Conservation (phyloP, 2,888 invertebrate species). For the Troglohyphantes excavatus region DNA sequence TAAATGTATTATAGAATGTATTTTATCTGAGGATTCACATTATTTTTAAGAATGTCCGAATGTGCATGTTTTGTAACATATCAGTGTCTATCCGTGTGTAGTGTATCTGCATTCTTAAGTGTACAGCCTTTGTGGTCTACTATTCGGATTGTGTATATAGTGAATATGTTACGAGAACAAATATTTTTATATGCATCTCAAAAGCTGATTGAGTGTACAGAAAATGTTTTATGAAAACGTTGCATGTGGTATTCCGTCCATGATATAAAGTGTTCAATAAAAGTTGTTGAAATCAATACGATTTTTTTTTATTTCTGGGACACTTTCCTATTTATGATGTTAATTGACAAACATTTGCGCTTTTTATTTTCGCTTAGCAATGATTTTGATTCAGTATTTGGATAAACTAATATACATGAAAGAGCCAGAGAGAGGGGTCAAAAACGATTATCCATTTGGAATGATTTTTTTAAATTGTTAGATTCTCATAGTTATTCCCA, state of each 20-base stretch:
- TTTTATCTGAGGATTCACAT: conserved; percentile 58
- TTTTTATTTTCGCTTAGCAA: no score
- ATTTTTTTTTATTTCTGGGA: no score
- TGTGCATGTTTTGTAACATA: conserved; percentile 74
- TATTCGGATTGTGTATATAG: conserved; percentile 67
- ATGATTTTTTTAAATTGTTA: no score
- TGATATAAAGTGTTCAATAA: conserved; percentile 70
- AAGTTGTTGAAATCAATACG: conserved; percentile 27
- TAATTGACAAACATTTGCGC: no score
- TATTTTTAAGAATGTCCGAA: conserved; percentile 57
- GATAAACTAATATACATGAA: no score
- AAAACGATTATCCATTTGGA: no score
- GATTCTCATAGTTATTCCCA: no score
- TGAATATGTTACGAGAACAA: conserved; percentile 72
- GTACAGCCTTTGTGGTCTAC: conserved; percentile 64
- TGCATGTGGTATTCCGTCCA: conserved; percentile 71
- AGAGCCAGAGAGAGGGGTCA: no score
- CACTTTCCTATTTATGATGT: no score
- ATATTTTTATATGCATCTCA: conserved; percentile 73
- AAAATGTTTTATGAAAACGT: conserved; percentile 63
- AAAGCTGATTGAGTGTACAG: conserved; percentile 71
- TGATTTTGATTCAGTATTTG: no score
- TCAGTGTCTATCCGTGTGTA: conserved; percentile 67
- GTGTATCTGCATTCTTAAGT: conserved; percentile 57
- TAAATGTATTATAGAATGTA: conserved; percentile 30